A percentile compares a stretch with the other conserved stretches of the same genome.
Evolutionary conservation across 1,140 invertebrate species (phyloP).

Genomic region (Camponotus pennsylvanicus): DNA sequence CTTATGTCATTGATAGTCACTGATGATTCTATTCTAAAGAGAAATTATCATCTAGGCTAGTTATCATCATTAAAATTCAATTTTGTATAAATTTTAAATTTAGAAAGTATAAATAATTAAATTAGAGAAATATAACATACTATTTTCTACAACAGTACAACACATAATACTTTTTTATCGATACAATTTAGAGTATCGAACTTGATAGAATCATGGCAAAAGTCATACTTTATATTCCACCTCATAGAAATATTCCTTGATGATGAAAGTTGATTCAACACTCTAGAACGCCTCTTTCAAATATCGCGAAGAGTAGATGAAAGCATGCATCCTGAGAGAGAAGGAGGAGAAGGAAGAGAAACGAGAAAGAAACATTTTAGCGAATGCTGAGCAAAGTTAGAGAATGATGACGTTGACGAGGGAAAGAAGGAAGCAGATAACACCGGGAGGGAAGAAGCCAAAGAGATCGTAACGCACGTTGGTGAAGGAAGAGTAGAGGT

Average conservation of each 20-base stretch:
- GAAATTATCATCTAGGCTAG: neutral
- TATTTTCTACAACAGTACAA: no score
- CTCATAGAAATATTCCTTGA: neutral
- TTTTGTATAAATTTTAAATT: neutral
- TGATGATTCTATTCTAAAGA: neutral
- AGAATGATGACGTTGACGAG: slow-evolving; percentile 41
- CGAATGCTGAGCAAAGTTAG: neutral
- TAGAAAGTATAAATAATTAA: neutral
- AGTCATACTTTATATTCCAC: neutral
- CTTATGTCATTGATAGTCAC: neutral
- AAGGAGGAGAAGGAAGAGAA: neutral
- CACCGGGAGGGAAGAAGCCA: slow-evolving; percentile 39
- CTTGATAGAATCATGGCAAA: neutral
- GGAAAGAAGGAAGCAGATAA: slow-evolving; percentile 48
- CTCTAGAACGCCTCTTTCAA: neutral
- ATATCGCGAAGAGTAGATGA: neutral
- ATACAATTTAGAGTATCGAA: neutral
- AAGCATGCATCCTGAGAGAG: no score
- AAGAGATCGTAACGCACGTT: slow-evolving; percentile 32
- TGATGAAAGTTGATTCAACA: neutral
- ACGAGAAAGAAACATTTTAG: slow-evolving; percentile 7
- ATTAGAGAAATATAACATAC: neutral
- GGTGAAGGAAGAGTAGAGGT: slow-evolving; percentile 55
- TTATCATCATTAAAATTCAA: neutral
- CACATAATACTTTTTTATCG: neutral